Evolutionary conservation across 2,797 vertebrate genomes (phyloP).

Genomic region (Acomys russatus): DNA sequence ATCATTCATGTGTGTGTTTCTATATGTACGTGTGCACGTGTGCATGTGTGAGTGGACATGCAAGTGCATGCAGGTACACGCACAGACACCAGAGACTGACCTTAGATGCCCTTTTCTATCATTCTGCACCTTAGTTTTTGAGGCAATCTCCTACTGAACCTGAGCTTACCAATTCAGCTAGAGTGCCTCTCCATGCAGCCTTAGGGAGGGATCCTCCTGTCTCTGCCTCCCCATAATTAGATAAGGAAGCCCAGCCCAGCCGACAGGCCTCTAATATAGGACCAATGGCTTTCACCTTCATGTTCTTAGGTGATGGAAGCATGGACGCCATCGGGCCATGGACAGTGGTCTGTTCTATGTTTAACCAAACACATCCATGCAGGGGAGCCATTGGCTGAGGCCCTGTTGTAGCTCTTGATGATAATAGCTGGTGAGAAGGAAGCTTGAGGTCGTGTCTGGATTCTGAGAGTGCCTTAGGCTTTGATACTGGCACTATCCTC

Average conservation of each 20-base stretch:
- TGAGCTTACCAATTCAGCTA: background rate
- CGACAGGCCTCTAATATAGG: background rate
- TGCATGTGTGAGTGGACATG: background rate
- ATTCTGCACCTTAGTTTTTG: background rate
- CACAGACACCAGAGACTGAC: background rate
- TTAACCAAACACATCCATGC: background rate
- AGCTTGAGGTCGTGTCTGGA: rapidly evolving
- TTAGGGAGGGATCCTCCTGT: background rate
- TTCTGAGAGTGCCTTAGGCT: background rate
- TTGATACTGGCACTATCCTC: too few relatives aligned
- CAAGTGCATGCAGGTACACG: too few relatives aligned
- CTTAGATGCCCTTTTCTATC: background rate
- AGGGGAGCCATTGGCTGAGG: background rate
- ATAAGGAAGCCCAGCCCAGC: background rate
- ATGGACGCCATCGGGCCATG: background rate
- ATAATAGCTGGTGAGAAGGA: background rate
- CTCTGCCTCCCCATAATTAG: background rate
- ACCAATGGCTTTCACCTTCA: background rate
- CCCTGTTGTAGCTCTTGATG: background rate
- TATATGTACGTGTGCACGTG: background rate
- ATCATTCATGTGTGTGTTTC: background rate
- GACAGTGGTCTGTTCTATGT: background rate
- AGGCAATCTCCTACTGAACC: background rate
- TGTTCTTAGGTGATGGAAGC: background rate
- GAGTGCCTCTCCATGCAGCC: background rate